phyloP scores from a whole-genome alignment of 2,113 vertebrate species.

The Amblyornis subalaris region DNA sequence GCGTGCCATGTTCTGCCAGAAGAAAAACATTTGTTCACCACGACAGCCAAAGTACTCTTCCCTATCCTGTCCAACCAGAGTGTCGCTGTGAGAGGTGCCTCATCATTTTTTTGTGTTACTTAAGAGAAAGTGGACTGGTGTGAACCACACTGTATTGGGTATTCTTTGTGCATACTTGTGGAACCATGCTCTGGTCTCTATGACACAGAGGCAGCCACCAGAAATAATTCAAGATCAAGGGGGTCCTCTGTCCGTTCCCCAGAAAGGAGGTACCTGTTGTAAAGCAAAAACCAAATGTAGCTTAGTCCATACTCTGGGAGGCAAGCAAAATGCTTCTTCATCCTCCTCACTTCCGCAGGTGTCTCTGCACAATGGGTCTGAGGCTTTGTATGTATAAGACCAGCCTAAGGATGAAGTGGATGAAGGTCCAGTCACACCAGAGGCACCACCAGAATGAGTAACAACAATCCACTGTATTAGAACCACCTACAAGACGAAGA shows the following conservation, averaged over 20 bases:
- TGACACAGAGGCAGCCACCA: too few relatives aligned
- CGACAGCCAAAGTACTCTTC: background rate
- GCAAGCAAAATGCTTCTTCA: background rate
- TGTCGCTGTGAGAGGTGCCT: background rate
- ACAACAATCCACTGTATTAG: background rate
- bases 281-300: too few relatives aligned
- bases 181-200: too few relatives aligned
- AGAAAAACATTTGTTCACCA: background rate
- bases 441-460: background rate
- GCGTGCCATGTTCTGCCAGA: background rate
- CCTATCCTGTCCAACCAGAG: background rate
- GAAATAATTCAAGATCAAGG: too few relatives aligned
- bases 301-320: too few relatives aligned
- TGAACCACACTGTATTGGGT: background rate
- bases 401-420: background rate
- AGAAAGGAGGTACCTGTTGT: too few relatives aligned
- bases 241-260: too few relatives aligned
- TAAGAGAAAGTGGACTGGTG: background rate
- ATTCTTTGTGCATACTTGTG: background rate
- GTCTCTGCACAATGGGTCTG: background rate
- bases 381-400: background rate
- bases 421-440: background rate
- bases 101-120: background rate
- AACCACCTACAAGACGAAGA: too few relatives aligned
- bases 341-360: background rate